phyloP scores from a whole-genome alignment of 2,888 invertebrate species.

The Sclerodermus sp. region DNA sequence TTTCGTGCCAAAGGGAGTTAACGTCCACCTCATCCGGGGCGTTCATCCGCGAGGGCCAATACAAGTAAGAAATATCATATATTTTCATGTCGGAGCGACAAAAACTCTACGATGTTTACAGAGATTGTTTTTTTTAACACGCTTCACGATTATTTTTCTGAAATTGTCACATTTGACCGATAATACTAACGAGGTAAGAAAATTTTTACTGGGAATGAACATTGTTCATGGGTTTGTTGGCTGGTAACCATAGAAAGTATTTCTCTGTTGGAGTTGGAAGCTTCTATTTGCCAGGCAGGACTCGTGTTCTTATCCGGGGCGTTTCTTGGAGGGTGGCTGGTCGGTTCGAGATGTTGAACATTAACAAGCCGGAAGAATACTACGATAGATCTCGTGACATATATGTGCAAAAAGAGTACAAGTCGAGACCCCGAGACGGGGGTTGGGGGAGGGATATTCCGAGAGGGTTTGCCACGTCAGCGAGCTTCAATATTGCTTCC shows the following conservation, averaged over 20 bases:
- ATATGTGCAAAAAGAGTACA: constrained; percentile 1
- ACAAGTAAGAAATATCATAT: constrained; percentile 11
- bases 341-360: constrained; percentile 19
- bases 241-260: too few species aligned
- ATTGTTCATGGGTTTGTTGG: too few species aligned
- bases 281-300: too few species aligned
- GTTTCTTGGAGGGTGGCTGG: constrained; percentile 4
- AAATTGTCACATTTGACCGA: too few species aligned
- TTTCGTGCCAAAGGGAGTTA: constrained; percentile 25
- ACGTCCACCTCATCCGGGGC: constrained; percentile 19
- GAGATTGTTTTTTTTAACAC: too few species aligned
- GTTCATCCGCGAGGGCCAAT: constrained; percentile 10
- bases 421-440: neutral
- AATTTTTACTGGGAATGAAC: too few species aligned
- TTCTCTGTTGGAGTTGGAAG: too few species aligned
- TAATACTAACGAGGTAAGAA: too few species aligned
- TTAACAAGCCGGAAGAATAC: constrained; percentile 16
- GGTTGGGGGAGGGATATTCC: neutral
- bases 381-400: constrained; percentile 7
- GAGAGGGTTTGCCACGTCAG: constrained; percentile 24
- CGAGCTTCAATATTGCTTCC: constrained; percentile 25
- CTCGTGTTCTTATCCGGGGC: neutral
- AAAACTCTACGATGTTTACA: too few species aligned
- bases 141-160: too few species aligned
- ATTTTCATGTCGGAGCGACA: constrained; percentile 3